phyloP scores from a whole-genome alignment of 2,888 invertebrate species.

The Nyleta sp. region DNA sequence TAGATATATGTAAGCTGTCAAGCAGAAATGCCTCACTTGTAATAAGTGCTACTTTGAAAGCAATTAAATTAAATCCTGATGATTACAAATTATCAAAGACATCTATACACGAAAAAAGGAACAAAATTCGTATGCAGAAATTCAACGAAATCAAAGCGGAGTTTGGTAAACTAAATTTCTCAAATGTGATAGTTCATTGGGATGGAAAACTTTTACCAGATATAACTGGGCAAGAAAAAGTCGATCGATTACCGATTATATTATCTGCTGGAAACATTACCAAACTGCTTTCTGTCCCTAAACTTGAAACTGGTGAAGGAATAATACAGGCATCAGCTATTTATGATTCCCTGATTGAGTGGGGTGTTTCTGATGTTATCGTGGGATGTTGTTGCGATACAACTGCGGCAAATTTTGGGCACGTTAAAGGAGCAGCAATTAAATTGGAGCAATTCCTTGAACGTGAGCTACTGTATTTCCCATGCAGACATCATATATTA shows the following conservation, averaged over 20 bases:
- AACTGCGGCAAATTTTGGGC: slow-evolving; percentile 33
- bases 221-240: slow-evolving; percentile 16
- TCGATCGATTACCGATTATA: slow-evolving; percentile 27
- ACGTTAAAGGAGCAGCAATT: slow-evolving; percentile 25
- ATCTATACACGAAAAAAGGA: slow-evolving; percentile 2
- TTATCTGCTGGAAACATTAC: slow-evolving; percentile 23
- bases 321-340: slow-evolving; percentile 23
- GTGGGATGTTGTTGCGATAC: slow-evolving; percentile 48
- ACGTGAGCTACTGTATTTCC: slow-evolving; percentile 14
- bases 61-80: slow-evolving; percentile 21
- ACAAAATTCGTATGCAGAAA: slow-evolving; percentile 8
- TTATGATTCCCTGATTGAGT: slow-evolving; percentile 19
- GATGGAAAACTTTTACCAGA: slow-evolving; percentile 29
- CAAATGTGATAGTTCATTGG: slow-evolving; percentile 25
- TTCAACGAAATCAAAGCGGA: slow-evolving; percentile 28
- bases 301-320: slow-evolving; percentile 23
- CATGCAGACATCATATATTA: slow-evolving; percentile 46
- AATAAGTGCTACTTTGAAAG: slow-evolving; percentile 19
- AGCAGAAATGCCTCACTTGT: slow-evolving; percentile 16
- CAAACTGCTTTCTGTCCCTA: slow-evolving; percentile 35
- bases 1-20: slow-evolving; percentile 22
- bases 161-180: slow-evolving; percentile 14
- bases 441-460: slow-evolving; percentile 36
- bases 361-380: slow-evolving; percentile 25
- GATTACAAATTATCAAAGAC: slow-evolving; percentile 27